Base-by-base conservation (phyloP, 2,888 invertebrate species). In the Tethea ocularis region DNA sequence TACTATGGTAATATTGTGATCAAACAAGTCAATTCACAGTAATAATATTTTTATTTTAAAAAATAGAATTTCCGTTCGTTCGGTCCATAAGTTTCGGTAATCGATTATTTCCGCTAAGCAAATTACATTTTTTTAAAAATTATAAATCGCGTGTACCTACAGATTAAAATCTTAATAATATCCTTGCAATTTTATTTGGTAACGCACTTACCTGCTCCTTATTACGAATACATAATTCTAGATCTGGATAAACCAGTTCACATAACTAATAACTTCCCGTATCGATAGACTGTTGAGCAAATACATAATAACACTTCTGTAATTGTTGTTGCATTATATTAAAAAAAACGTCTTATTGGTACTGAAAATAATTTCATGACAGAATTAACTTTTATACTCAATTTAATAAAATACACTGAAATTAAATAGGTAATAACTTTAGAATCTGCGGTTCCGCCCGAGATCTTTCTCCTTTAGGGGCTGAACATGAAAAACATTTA, bases 181-280 rank as follows among this genome's bases (percentile, higher is more conserved):
- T 46, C 46, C 46, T 46, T 20, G 17, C 20, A 20, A 46, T 46
- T 5, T 10, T n/a, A 46, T 46, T 46, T 46, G 46, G 46, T 46
- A 46, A 46, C 20, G 46, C 15, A 20, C 15, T 15, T 15, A 24
- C 29, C 33, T 33, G 2, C 46, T 20, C 15, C 7, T 46, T 5
- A 46, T 46, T 46, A 46, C 46, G 10, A 46, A 46, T 46, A 20
- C 46, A 46, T 46, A 20, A 46, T 20, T 46, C 46, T 46, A 46
- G 20, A 46, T 10, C 46, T 46, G 46, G 46, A 46, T 8, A 20
- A 46, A 46, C 46, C 46, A 46, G 46, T 46, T 46, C 20, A 46
- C 46, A 6, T 46, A 46, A 20, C 46, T 46, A 46, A 46, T 46
- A 46, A 46, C 46, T 46, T 46, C 46, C 46, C 46, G 46, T 46